Percentiles rank a stretch among this genome's conserved stretches.
These are phyloP conservation scores for Coronaproctus castanopsis DNA, from an alignment of 2,888 invertebrate species.

Conservation along the genomic window DNA sequence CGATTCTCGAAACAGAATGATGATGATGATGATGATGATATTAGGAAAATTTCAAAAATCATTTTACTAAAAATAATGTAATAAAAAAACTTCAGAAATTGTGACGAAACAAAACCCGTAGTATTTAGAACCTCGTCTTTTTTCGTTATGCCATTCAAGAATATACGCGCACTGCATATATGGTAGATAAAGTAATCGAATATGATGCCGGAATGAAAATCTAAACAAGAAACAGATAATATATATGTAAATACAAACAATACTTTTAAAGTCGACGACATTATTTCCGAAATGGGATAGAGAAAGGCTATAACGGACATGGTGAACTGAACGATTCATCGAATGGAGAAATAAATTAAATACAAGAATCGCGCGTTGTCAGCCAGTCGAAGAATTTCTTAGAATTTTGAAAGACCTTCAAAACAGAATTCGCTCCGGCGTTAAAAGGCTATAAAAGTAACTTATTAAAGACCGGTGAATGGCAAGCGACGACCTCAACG, in stretches of 20 bases:
- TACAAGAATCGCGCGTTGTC: neutral
- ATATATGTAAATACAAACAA: neutral
- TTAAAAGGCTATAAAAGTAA: neutral
- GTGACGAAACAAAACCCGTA: too few relatives aligned
- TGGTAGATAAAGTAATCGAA: too few relatives aligned
- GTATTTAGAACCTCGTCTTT: too few relatives aligned
- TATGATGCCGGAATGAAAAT: neutral
- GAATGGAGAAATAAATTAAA: neutral
- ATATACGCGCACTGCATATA: too few relatives aligned
- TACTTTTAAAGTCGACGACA: neutral
- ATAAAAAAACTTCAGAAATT: too few relatives aligned
- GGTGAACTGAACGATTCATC: neutral
- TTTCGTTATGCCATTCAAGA: too few relatives aligned
- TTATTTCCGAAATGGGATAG: neutral
- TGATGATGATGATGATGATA: too few relatives aligned
- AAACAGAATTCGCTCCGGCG: neutral
- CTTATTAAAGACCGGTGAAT: neutral
- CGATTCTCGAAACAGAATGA: too few relatives aligned
- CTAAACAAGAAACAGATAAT: neutral
- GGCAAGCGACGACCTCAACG: neutral
- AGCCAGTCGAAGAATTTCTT: neutral
- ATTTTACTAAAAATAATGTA: too few relatives aligned
- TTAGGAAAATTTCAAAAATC: too few relatives aligned
- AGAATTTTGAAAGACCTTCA: too few relatives aligned
- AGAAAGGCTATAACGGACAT: neutral